These are phyloP conservation scores for Psococerastis gibbosa DNA, from an alignment of 2,888 invertebrate genomes.

Conservation along the genomic window DNA sequence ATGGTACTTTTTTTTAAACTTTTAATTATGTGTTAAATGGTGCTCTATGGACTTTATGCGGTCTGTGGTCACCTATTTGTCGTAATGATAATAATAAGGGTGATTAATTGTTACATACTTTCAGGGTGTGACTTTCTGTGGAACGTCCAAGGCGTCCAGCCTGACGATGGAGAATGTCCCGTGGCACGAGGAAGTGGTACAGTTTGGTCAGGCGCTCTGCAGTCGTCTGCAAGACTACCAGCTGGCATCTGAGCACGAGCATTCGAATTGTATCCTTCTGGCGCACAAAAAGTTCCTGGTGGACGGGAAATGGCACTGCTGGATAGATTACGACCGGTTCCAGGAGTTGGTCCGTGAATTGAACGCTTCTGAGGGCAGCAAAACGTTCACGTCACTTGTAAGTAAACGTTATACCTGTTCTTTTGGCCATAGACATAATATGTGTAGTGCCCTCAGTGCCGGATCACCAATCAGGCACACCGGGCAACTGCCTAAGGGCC, in stretches of 20 bases:
- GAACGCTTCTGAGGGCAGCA: slow-evolving; percentile 22
- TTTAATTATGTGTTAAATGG: no score
- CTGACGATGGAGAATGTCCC: slow-evolving; percentile 39
- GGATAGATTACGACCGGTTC: slow-evolving; percentile 36
- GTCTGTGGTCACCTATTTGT: no score
- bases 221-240: slow-evolving; percentile 28
- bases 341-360: slow-evolving; percentile 27
- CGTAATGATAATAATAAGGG: no score
- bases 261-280: slow-evolving; percentile 35
- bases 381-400: slow-evolving; percentile 27
- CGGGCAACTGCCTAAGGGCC: no score
- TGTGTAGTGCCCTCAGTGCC: no score
- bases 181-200: slow-evolving; percentile 35
- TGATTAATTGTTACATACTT: slow-evolving; percentile 15
- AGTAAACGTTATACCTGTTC: no score
- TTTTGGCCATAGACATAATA: no score
- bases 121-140: slow-evolving; percentile 38
- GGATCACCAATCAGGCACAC: no score
- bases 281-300: slow-evolving; percentile 33
- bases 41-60: no score
- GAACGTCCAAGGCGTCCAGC: slow-evolving; percentile 29
- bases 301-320: slow-evolving; percentile 33
- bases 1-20: slow-evolving; percentile 7
- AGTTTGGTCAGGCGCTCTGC: slow-evolving; percentile 29
- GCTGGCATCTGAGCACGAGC: slow-evolving; percentile 36